Conservation (phyloP, 2,113 vertebrate species). For the Brachirus orientalis region DNA sequence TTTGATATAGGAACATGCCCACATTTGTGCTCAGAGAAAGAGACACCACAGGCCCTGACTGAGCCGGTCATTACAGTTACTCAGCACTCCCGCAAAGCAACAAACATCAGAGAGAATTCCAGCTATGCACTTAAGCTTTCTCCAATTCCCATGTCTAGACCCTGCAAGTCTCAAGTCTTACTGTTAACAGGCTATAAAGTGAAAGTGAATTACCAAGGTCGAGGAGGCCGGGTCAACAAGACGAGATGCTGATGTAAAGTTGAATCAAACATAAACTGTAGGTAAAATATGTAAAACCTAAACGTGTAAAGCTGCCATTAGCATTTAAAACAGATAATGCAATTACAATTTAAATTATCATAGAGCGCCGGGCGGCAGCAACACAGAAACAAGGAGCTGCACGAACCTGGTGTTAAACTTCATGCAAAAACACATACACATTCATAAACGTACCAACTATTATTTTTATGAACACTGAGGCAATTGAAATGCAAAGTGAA, state of each 20-base stretch:
- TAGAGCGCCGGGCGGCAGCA: too few relatives aligned
- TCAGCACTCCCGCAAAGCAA: constrained; percentile 56
- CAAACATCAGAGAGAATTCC: constrained; percentile 67
- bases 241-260: neutral
- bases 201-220: constrained; percentile 27
- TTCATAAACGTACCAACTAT: too few relatives aligned
- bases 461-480: too few relatives aligned
- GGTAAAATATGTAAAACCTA: too few relatives aligned
- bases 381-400: too few relatives aligned
- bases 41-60: constrained; percentile 45
- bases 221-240: neutral
- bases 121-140: constrained; percentile 69
- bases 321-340: too few relatives aligned
- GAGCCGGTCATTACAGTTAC: constrained; percentile 36
- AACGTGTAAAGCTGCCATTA: too few relatives aligned
- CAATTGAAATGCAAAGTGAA: too few relatives aligned
- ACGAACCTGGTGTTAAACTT: too few relatives aligned
- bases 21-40: constrained; percentile 68
- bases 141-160: constrained; percentile 70
- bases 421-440: too few relatives aligned
- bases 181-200: constrained; percentile 28
- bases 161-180: constrained; percentile 7
- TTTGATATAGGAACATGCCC: constrained; percentile 79
- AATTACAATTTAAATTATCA: too few relatives aligned
- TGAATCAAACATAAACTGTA: too few relatives aligned